A percentile compares a stretch with the other conserved stretches of the same genome.
Conservation (phyloP, 2,888 invertebrate species). For the Philereme vetulata region DNA sequence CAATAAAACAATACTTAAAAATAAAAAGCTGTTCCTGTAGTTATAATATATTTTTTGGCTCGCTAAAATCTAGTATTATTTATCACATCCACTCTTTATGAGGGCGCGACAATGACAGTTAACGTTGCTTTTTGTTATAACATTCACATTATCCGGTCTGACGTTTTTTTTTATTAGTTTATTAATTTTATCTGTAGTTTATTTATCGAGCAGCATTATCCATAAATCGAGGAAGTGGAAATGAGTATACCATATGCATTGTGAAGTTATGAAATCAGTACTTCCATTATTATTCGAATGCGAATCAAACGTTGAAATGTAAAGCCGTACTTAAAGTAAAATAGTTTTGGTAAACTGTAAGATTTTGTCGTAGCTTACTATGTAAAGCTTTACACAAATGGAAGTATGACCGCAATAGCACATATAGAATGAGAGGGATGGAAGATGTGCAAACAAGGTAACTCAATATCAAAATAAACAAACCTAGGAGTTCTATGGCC, state of each 20-base stretch:
- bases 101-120: no score
- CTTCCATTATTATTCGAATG: slow-evolving; percentile 21
- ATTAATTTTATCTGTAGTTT: no score
- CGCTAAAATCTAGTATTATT: no score
- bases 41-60: no score
- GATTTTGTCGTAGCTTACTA: not conserved
- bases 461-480: slow-evolving; percentile 82
- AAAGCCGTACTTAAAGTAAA: slow-evolving; percentile 4
- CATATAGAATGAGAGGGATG: slow-evolving; percentile 49
- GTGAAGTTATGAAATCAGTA: slow-evolving; percentile 24
- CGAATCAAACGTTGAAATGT: not conserved
- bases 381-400: slow-evolving; percentile 27
- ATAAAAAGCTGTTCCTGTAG: no score
- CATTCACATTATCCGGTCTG: no score
- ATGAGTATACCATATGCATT: slow-evolving; percentile 16
- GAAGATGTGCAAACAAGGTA: slow-evolving; percentile 71
- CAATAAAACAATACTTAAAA: no score
- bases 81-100: no score
- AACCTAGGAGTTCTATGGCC: slow-evolving; percentile 88
- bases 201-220: no score
- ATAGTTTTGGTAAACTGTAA: not conserved
- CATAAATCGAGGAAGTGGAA: no score
- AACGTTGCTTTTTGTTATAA: no score
- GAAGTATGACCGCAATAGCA: slow-evolving; percentile 46
- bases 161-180: no score